These are phyloP conservation scores for Thereuonema tuberculata DNA, from an alignment of 1,140 invertebrate species.

Conservation along the genomic window DNA sequence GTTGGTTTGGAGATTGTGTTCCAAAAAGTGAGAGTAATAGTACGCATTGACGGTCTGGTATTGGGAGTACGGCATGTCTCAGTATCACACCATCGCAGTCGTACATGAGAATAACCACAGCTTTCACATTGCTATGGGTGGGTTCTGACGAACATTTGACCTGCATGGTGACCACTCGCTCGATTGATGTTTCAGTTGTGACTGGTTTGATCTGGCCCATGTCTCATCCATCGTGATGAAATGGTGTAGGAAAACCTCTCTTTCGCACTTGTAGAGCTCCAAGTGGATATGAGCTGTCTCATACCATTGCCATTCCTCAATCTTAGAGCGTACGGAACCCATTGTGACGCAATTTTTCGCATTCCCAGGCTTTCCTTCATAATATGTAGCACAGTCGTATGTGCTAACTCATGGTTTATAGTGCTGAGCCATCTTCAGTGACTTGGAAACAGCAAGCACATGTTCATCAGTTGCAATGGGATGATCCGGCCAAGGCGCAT, in stretches of 20 bases:
- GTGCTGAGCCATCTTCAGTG: too few relatives aligned
- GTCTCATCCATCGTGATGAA: conserved; percentile 1
- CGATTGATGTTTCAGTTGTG: neutral
- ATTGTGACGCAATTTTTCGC: neutral
- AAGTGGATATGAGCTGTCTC: conserved; percentile 3
- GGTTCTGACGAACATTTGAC: conserved; percentile 1
- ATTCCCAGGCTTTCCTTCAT: neutral
- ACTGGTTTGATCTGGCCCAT: neutral
- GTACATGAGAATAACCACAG: conserved; percentile 5
- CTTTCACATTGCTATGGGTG: conserved; percentile 6
- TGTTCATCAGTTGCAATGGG: too few relatives aligned
- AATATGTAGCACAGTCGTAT: neutral
- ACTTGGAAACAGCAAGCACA: neutral
- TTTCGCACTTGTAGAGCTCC: neutral
- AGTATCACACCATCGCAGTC: conserved; percentile 3
- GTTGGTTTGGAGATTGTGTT: neutral
- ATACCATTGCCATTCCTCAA: neutral
- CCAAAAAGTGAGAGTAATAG: conserved; percentile 6
- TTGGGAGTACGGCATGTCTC: neutral
- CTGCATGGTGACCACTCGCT: neutral
- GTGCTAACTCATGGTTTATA: neutral
- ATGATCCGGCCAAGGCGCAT: neutral
- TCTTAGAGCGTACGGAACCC: neutral
- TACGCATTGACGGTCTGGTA: neutral
- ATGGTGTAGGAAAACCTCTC: conserved; percentile 3